Base-by-base conservation (phyloP, 2,888 invertebrate genomes). In the Drosophila pseudotalamancana region DNA sequence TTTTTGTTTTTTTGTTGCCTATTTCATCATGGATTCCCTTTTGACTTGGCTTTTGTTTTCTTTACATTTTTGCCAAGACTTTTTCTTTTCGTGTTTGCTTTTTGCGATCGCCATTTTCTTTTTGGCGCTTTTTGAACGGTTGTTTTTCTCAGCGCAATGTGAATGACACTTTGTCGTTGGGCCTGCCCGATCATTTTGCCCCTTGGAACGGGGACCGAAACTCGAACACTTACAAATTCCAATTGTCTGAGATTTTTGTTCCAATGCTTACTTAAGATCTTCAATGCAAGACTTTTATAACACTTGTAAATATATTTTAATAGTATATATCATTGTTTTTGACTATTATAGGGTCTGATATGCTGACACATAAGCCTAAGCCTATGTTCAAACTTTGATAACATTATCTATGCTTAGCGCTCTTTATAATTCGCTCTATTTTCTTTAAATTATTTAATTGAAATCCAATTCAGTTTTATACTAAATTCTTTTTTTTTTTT, bases 131-230 rank as follows among this genome's bases (percentile, higher is more conserved):
- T 54, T 55, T 35, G 12, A 34, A 62, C 63, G 46, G 42, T 43
- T 69, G 50, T 67, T 67, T 72, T 77, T 37, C 48, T 43, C 57
- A 51, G 31, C 51, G 37, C 54, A 53, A 19, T 46, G 72, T 55
- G 62, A 77, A 77, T 67, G 77, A 72, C 72, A 71, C 62, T 65
- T 83, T 73, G 61, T 32, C 25, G 57, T 27, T 27, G 54, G 8
- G 27, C 27, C 43, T n/a, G 18, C 43, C 23, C 9, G 45, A 45
- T 23, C 37, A 49, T 25, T 72, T 49, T 49, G 31, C 12, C 50
- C 42, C 35, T 54, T 35, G 14, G 23, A 39, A n/a, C n/a, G n/a
- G n/a, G n/a, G n/a, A n/a, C n/a, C n/a, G n/a, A 31, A 34, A 66
- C 50, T 25, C 43, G 21, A 46, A 16, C 54, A 29, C 6, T 25